These are phyloP conservation scores for Frankliniella intonsa DNA, from an alignment of 2,888 invertebrate genomes.

Conservation along the genomic window DNA sequence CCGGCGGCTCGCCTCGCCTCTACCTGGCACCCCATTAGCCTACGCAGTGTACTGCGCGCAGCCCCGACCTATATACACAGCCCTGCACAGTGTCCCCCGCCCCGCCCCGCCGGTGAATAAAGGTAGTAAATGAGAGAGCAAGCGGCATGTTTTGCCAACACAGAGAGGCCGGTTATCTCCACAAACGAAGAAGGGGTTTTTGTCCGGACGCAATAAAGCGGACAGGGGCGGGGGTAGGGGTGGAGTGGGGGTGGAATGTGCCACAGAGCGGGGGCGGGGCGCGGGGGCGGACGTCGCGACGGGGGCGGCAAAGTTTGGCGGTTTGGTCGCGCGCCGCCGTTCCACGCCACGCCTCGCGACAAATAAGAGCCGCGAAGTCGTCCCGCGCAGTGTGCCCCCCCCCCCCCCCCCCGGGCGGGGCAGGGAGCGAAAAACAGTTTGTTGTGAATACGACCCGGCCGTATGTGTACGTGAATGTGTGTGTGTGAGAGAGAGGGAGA, in stretches of 20 bases:
- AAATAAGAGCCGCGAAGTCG: not conserved
- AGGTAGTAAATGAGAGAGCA: constrained; percentile 19
- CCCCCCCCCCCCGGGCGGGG: too few relatives aligned
- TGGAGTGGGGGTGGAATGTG: not conserved
- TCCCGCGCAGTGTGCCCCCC: too few relatives aligned
- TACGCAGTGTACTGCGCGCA: not conserved
- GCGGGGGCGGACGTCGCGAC: not conserved
- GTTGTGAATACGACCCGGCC: too few relatives aligned
- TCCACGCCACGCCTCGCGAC: not conserved
- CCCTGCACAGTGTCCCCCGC: not conserved
- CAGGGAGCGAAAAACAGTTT: too few relatives aligned
- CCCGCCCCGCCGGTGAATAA: not conserved
- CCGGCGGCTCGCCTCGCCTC: not conserved
- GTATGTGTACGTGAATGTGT: too few relatives aligned
- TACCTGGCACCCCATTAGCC: constrained; percentile 6
- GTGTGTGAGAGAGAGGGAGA: too few relatives aligned
- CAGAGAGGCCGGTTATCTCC: not conserved
- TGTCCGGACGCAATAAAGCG: not conserved
- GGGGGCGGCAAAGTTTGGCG: not conserved
- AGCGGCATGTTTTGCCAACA: constrained; percentile 21
- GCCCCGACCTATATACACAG: not conserved
- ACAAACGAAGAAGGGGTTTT: not conserved
- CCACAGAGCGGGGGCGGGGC: not conserved
- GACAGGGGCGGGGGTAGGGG: not conserved
- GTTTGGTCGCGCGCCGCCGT: not conserved